Evolutionary conservation across 2,797 vertebrate genomes (phyloP), one percentile per base, ranked within the genome.

Genomic region (Cheirogaleus major): DNA sequence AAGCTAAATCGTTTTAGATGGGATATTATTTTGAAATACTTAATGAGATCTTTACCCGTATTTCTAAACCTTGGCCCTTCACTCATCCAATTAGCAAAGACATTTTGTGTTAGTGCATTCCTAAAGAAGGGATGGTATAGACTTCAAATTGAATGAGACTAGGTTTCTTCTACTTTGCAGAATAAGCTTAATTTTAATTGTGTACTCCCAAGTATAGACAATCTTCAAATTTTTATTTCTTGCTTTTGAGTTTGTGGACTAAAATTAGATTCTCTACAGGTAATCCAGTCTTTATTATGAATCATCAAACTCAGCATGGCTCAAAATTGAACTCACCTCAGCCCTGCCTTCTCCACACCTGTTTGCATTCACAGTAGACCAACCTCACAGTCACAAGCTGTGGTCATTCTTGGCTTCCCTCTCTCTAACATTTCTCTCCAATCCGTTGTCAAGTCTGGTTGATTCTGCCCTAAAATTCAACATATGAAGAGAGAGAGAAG

Each of bases 141-240:
- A 87, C 52, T 14, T 82, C 69, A 43, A 92, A 50, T 20, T 63
- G 32, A 87, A 75, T 78, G 61, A 61, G 35, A 86, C 38, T 91
- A 61, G 1, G 41, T 73, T 85, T 83, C 23, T 87, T 67, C 43
- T 69, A 73, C 50, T 89, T 95, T 80, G 32, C 30, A 92, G 18
- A 96, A 87, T 57, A 70, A 70, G 73, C 50, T 84, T 89, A 84
- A 30, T 76, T 92, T 96, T 94, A 80, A 73, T 41, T 92, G 57
- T 5, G 70, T 92, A 35, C 23, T 92, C 25, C 79, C 17, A 70
- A 27, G 83, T 83, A 32, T 5, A 57, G 65, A 83, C 35, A 75
- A 45, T 52, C 83, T 95, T 73, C 25, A 78, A 7, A 12, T 61
- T 85, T 84, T 57, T 75, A 17, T 55, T 48, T 35, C 20, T 85